Conservation (phyloP, 1,140 invertebrate species). For the Bombus waltoni region DNA sequence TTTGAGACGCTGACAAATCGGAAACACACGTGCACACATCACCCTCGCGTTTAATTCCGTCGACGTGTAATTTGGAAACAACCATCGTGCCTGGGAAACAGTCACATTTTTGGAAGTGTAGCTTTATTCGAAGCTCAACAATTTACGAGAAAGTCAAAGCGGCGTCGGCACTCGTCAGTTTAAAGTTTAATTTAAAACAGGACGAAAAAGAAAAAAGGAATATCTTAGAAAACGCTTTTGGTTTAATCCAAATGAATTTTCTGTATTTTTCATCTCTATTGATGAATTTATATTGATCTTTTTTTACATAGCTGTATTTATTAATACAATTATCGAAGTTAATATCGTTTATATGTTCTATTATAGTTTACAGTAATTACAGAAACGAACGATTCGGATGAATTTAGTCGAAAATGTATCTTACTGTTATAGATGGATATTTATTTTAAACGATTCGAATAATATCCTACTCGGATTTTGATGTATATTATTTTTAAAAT, state of each 20-base stretch:
- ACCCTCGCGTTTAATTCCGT: slow-evolving; percentile 7
- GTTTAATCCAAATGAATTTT: background rate
- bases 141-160: background rate
- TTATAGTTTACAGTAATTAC: too few species aligned
- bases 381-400: too few species aligned
- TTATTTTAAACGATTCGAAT: too few species aligned
- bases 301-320: background rate
- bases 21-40: background rate
- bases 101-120: background rate
- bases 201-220: background rate
- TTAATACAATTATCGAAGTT: too few species aligned
- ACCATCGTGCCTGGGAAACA: background rate
- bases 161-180: background rate
- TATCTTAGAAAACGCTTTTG: too few species aligned
- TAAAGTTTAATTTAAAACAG: background rate
- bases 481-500: too few species aligned
- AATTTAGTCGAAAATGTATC: too few species aligned
- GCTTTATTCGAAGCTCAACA: background rate
- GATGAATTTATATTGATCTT: background rate
- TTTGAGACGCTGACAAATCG: slow-evolving; percentile 26
- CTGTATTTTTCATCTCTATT: background rate
- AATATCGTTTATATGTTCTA: too few species aligned
- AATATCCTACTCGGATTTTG: too few species aligned
- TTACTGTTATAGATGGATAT: too few species aligned
- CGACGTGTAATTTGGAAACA: slow-evolving; percentile 12